Conservation (phyloP, 2,797 vertebrate species). For the Spea hammondii region DNA sequence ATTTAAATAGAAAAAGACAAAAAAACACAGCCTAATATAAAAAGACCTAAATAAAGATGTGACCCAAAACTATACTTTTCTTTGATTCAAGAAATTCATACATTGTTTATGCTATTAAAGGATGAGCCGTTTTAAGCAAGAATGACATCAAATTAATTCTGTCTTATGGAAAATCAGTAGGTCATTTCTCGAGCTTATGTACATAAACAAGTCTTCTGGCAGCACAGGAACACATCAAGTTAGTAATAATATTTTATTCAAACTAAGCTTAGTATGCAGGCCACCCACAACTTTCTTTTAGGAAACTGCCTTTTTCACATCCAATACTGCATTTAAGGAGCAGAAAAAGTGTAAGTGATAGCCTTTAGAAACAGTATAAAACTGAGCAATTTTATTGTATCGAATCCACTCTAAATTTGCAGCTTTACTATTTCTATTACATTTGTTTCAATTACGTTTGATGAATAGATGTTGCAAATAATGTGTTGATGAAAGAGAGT, state of each 20-base stretch:
- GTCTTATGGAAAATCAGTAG: slow-evolving; percentile 62
- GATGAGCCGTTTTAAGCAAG: slow-evolving; percentile 60
- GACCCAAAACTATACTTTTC: not conserved
- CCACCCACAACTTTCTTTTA: not conserved
- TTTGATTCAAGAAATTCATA: not conserved
- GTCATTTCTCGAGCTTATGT: slow-evolving; percentile 65
- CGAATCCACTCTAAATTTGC: not conserved
- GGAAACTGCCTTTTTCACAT: not conserved
- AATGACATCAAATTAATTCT: slow-evolving; percentile 69
- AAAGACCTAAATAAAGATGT: not conserved
- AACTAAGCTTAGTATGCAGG: slow-evolving; percentile 32
- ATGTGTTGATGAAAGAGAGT: too few species aligned
- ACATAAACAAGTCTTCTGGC: slow-evolving; percentile 63
- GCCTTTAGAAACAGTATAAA: not conserved
- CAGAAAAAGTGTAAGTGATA: not conserved
- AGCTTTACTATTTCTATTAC: not conserved
- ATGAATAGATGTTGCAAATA: not conserved
- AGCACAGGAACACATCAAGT: slow-evolving; percentile 57
- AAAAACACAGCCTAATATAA: not conserved
- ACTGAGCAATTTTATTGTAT: not conserved
- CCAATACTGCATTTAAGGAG: not conserved
- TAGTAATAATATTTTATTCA: slow-evolving; percentile 53
- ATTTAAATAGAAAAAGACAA: not conserved
- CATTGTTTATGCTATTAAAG: slow-evolving; percentile 66
- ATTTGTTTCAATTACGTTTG: not conserved